Conservation (phyloP, 2,888 invertebrate genomes). For the Andrena dorsata region DNA sequence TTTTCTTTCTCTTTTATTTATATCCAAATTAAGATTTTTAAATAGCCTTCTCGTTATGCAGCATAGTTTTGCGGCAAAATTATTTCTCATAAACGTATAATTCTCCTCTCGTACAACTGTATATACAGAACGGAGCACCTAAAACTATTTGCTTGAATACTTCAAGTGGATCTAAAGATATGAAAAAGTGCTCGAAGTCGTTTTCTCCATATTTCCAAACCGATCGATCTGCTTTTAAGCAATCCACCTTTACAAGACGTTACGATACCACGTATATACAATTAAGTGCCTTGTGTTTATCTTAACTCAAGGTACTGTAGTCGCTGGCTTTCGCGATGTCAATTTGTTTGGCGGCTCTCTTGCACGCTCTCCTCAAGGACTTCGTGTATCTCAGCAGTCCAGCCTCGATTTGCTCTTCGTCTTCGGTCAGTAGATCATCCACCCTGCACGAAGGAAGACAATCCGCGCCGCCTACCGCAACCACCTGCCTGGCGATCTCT, state of each 20-base stretch:
- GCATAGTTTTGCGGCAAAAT: slow-evolving; percentile 20
- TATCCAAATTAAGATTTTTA: neutral
- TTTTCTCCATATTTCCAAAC: neutral
- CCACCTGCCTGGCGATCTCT: slow-evolving; percentile 89
- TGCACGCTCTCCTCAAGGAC: slow-evolving; percentile 85
- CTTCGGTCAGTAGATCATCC: slow-evolving; percentile 69
- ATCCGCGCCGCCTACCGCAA: slow-evolving; percentile 88
- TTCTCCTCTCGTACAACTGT: slow-evolving; percentile 4
- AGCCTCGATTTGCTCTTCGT: slow-evolving; percentile 85
- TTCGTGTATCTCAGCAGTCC: slow-evolving; percentile 86
- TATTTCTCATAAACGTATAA: slow-evolving; percentile 8
- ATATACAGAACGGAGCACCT: neutral
- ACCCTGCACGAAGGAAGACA: slow-evolving; percentile 75
- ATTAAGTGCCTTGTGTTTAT: slow-evolving; percentile 3
- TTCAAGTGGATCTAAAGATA: neutral
- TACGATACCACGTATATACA: slow-evolving; percentile 7
- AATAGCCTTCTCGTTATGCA: neutral
- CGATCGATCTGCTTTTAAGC: too few species aligned
- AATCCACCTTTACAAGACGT: too few species aligned
- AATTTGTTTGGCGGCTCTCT: slow-evolving; percentile 84
- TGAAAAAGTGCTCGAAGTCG: neutral
- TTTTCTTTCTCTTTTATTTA: neutral
- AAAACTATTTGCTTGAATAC: neutral
- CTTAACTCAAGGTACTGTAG: slow-evolving; percentile 54
- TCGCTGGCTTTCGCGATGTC: slow-evolving; percentile 79